These are phyloP conservation scores for Anabacerthia variegaticeps DNA, from an alignment of 2,797 vertebrate species.

Conservation along the genomic window DNA sequence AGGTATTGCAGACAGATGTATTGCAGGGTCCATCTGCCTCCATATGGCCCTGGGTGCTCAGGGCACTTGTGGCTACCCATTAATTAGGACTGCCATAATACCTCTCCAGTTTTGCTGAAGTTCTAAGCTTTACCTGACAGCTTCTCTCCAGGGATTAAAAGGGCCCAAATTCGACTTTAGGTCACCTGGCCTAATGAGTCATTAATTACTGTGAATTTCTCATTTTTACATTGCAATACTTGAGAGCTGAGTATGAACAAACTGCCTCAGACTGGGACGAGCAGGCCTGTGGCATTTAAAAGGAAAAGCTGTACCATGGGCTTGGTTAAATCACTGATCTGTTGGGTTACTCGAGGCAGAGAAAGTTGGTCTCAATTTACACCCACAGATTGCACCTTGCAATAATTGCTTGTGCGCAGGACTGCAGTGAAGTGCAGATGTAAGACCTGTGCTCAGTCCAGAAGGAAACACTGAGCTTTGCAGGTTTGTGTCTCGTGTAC, in stretches of 20 bases:
- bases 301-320: neutral
- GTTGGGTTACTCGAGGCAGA: neutral
- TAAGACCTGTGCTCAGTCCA: neutral
- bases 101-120: neutral
- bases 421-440: neutral
- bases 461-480: neutral
- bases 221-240: neutral
- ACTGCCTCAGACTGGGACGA: neutral
- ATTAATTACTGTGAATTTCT: neutral
- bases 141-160: neutral
- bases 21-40: neutral
- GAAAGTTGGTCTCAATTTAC: neutral
- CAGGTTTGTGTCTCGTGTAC: neutral
- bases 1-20: neutral
- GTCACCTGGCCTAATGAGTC: neutral
- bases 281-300: neutral
- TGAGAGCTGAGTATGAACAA: slow-evolving; percentile 11
- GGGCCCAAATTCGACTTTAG: neutral
- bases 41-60: neutral
- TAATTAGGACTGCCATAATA: neutral
- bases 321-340: neutral
- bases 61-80: neutral
- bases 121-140: neutral
- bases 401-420: neutral
- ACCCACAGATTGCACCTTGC: neutral